Evolutionary conservation across 2,888 invertebrate species (phyloP), one percentile per base, ranked within the genome.

Genomic region (Gibbula magus): DNA sequence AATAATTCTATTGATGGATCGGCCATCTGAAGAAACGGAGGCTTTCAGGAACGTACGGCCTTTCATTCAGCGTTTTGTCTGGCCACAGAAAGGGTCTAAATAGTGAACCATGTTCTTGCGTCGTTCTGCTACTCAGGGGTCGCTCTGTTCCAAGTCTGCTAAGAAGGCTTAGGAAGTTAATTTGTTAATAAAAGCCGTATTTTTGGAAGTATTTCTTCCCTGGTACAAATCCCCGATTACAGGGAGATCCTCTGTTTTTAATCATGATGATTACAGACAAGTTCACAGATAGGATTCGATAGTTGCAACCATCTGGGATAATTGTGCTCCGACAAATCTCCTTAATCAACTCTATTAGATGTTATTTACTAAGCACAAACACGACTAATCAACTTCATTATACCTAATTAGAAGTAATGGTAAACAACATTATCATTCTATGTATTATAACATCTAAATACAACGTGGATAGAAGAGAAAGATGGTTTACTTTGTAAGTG

Each of bases 1-100:
- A 45, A 56, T 77, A 77, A 61, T 61, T 61, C 61, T 77, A 77
- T 77, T 77, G 77, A 77, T 56, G 54, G 25, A 18, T n/a, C 20
- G 45, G 32, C 54, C 61, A 22, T 77, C 77, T 32, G 56, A 39
- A 77, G 77, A 61, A 66, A 45, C 16, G 25, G 2, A 13, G 45
- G 45, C 45, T 45, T 45, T 45, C 45, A 45, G 45, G 10, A 10
- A 70, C 35, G 70, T 70, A 39, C 70, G 20, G 70, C 70, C 70
- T 70, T 39, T 70, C 39, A 35, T 70, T 35, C 39, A 32, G 16
- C 35, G 35, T 32, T 39, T 70, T 70, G 70, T 70, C 70, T 25
- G 35, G 16, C 13, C 10, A 70, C 16, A 70, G 70, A 70, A 70
- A 18, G 35, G 20, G 35, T 35, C 70, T 70, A 70, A 70, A 70